Conservation (phyloP, 2,797 vertebrate species). For the Morelia viridis region DNA sequence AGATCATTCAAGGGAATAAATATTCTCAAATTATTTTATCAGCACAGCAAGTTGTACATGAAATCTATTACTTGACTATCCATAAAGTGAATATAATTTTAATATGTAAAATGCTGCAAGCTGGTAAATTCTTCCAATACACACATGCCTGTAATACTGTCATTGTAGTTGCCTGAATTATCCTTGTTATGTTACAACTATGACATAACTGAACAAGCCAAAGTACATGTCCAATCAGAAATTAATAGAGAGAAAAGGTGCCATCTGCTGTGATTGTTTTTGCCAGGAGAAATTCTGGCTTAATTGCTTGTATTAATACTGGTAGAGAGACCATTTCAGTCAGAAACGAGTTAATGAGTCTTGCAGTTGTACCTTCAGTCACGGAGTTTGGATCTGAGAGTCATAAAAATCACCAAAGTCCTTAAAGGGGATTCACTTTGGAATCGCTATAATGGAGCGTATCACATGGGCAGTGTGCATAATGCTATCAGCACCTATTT, state of each 20-base stretch:
- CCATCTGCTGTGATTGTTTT: constrained; percentile 70
- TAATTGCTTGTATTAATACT: constrained; percentile 68
- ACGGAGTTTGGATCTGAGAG: constrained; percentile 34
- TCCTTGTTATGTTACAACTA: constrained; percentile 62
- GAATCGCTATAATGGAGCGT: constrained; percentile 7
- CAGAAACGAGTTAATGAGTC: constrained; percentile 67
- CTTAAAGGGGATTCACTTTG: constrained; percentile 10
- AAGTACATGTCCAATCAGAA: constrained; percentile 69
- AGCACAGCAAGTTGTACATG: constrained; percentile 24
- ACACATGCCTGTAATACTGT: constrained; percentile 19
- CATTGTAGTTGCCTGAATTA: constrained; percentile 56
- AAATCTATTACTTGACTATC: constrained; percentile 23
- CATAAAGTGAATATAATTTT: constrained; percentile 33
- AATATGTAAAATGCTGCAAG: constrained; percentile 33
- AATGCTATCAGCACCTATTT: neutral
- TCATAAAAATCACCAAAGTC: constrained; percentile 33
- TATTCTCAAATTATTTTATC: constrained; percentile 62
- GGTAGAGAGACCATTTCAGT: constrained; percentile 59
- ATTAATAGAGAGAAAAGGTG: constrained; percentile 71
- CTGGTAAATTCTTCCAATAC: constrained; percentile 37
- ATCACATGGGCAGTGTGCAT: neutral
- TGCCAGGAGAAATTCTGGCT: constrained; percentile 66
- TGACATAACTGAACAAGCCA: constrained; percentile 70
- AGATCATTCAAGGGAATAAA: constrained; percentile 61
- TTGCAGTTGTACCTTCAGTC: constrained; percentile 49